These are phyloP conservation scores for Fulmarus glacialis DNA, from an alignment of 2,113 vertebrate species.

Conservation along the genomic window DNA sequence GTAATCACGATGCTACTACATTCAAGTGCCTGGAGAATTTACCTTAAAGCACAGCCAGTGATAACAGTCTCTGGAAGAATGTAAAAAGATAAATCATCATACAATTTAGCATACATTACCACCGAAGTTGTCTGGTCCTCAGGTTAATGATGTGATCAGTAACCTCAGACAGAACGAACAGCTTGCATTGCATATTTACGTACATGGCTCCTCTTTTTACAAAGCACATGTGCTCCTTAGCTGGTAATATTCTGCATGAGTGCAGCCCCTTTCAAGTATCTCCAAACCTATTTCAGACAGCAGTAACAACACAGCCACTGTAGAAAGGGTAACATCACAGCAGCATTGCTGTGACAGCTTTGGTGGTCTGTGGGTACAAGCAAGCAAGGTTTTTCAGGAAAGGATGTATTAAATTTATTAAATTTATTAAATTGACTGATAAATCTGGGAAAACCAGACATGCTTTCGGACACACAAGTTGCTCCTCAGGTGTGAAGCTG, in stretches of 20 bases:
- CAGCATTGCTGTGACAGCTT: rapidly evolving
- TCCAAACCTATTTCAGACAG: background rate
- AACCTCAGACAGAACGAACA: background rate
- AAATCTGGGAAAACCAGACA: background rate
- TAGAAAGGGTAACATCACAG: background rate
- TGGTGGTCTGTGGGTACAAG: background rate
- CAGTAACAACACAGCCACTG: background rate
- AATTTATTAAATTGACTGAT: background rate
- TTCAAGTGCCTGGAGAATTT: background rate
- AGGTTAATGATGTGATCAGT: slow-evolving; percentile 16
- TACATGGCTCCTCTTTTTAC: background rate
- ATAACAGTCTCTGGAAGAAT: background rate
- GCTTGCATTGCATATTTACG: background rate
- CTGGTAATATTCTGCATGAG: background rate
- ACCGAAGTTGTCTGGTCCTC: background rate
- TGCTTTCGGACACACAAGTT: background rate
- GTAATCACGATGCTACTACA: background rate
- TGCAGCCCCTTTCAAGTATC: background rate
- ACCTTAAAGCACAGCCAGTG: background rate
- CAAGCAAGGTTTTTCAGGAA: background rate
- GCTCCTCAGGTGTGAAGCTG: background rate
- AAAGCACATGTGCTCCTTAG: background rate
- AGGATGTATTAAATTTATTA: too few relatives aligned
- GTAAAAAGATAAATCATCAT: background rate
- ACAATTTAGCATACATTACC: background rate